phyloP scores from a whole-genome alignment of 2,113 vertebrate species.

The Macaca mulatta region DNA sequence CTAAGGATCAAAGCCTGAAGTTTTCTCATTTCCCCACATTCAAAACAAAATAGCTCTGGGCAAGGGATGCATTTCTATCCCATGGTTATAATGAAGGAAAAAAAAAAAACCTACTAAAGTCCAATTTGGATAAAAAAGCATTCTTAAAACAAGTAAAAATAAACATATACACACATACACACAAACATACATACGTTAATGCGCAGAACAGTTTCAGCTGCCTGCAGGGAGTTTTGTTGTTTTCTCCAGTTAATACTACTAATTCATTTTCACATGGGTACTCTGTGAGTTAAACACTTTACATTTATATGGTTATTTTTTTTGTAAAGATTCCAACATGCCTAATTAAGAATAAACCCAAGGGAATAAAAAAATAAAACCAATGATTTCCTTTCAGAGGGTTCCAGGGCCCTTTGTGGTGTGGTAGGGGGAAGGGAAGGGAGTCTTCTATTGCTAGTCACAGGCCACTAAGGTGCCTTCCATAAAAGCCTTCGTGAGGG shows the following conservation, averaged over 20 bases:
- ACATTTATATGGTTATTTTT: neutral
- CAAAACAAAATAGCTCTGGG: conserved; percentile 61
- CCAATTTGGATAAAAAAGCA: neutral
- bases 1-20: conserved; percentile 65
- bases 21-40: conserved; percentile 55
- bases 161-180: too few species aligned
- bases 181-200: too few species aligned
- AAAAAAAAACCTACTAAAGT: conserved; percentile 19
- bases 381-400: neutral
- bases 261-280: neutral
- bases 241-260: neutral
- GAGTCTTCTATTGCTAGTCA: neutral
- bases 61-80: conserved; percentile 27
- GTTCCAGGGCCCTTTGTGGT: neutral
- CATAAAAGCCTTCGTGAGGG: neutral
- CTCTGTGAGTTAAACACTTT: neutral
- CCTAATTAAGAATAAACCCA: conserved; percentile 35
- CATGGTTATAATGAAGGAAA: neutral
- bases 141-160: neutral
- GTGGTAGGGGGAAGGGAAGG: neutral
- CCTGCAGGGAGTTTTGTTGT: neutral
- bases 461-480: neutral
- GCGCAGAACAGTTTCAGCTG: neutral
- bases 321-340: neutral
- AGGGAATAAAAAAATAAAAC: neutral